Conservation (phyloP, 2,113 vertebrate species). For the Fregata magnificens region DNA sequence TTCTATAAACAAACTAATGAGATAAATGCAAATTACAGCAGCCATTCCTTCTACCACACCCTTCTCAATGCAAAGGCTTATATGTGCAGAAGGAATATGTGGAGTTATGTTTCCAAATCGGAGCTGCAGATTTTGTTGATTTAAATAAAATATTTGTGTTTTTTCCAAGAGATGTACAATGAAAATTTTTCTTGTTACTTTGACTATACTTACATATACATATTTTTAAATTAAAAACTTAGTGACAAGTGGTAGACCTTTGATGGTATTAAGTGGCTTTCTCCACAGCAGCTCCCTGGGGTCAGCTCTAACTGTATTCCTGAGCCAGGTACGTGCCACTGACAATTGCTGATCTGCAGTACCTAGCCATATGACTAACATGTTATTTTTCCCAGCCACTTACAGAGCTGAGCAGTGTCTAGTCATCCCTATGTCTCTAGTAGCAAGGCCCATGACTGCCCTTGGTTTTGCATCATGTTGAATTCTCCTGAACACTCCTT, state of each 20-base stretch:
- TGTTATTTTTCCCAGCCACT: neutral
- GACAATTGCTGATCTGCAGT: neutral
- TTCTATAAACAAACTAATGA: constrained; percentile 34
- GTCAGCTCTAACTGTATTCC: neutral
- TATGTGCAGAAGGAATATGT: neutral
- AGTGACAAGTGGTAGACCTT: neutral
- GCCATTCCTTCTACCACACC: neutral
- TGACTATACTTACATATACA: neutral
- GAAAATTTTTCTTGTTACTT: neutral
- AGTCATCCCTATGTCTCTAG: neutral
- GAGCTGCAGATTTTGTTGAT: neutral
- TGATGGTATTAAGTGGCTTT: neutral
- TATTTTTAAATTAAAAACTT: neutral
- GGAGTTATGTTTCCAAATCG: neutral
- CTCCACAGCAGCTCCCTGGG: neutral
- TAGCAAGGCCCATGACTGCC: neutral
- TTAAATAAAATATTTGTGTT: neutral
- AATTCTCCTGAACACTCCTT: neutral
- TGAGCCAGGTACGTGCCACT: neutral
- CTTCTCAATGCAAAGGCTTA: neutral
- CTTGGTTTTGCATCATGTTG: neutral
- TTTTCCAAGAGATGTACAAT: neutral
- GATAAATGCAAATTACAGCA: constrained; percentile 23
- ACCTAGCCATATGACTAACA: neutral
- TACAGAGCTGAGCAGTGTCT: neutral